phyloP scores from a whole-genome alignment of 1,140 invertebrate species.

The Steinernema khuongi region DNA sequence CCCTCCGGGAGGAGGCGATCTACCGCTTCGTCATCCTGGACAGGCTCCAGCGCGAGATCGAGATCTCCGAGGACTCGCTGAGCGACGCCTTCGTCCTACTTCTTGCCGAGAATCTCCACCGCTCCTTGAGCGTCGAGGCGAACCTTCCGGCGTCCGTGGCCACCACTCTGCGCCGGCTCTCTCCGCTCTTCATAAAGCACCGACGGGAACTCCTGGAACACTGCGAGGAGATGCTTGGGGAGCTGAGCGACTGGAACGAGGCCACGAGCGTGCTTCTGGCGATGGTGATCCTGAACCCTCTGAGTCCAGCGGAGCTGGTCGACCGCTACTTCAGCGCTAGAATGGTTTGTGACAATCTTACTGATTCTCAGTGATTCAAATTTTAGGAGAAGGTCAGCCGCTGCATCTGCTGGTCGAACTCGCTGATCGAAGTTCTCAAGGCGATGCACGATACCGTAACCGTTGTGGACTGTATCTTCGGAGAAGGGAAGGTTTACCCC shows the following conservation, averaged over 20 bases:
- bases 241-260: neutral
- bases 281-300: neutral
- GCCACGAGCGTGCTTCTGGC: neutral
- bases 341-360: neutral
- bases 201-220: neutral
- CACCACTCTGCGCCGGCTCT: neutral
- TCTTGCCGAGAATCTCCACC: slow-evolving; percentile 29
- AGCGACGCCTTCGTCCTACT: slow-evolving; percentile 29
- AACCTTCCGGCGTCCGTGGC: neutral
- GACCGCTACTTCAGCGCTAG: neutral
- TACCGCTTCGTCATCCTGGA: slow-evolving; percentile 23
- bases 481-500: neutral
- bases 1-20: neutral
- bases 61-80: slow-evolving; percentile 13
- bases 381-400: neutral
- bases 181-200: neutral
- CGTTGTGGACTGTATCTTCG: neutral
- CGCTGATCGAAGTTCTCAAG: neutral
- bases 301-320: neutral
- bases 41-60: slow-evolving; percentile 25
- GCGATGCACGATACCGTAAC: neutral
- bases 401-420: slow-evolving; percentile 1
- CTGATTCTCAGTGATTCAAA: neutral
- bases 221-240: neutral
- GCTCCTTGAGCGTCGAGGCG: neutral